Base-by-base conservation (phyloP, 2,888 invertebrate species). In the Archips xylosteana region DNA sequence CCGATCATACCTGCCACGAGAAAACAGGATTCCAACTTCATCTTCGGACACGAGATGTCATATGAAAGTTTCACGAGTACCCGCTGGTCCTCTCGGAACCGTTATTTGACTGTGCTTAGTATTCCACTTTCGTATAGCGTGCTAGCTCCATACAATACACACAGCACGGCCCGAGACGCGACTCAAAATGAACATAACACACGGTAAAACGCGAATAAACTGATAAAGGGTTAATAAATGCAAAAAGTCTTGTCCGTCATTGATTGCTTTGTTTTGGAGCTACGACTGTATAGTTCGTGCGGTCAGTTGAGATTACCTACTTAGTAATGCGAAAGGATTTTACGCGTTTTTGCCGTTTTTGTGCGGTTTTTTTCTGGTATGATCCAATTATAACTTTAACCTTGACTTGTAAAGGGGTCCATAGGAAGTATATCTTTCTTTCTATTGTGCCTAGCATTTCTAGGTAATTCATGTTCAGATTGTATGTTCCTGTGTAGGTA, bases 131-230 rank as follows among this genome's bases (percentile, higher is more conserved):
- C 74, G 74, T 74, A 60, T 64, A 9, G 34, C 74, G 70, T 60
- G 57, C 59, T 49, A 71, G 69, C 78, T 74, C 78, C 81, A 81
- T 80, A 82, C 45, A 12, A 45, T 49, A 49, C 80, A 81, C 79
- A 80, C 78, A 80, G 42, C 70, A 82, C 76, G 79, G 77, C 75
- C 79, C 78, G 80, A 84, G 83, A 82, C 81, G 78, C 82, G 84
- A 82, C 82, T 81, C 84, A 85, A 84, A 89, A 87, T 89, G 87
- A 88, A 86, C 82, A 84, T 87, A 88, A 82, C 87, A 85, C 86
- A 85, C 84, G 83, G 82, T 82, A 83, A 79, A 82, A 80, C 84
- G 81, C 82, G 79, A 85, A 82, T 85, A 82, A 36, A 81, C 86
- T 81, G 84, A 78, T 77, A 62, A 76, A 73, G 71, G 39, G 75